Percentiles rank a stretch among this genome's conserved stretches.
Evolutionary conservation across 2,113 vertebrate genomes (phyloP).

Genomic region (Ia io): DNA sequence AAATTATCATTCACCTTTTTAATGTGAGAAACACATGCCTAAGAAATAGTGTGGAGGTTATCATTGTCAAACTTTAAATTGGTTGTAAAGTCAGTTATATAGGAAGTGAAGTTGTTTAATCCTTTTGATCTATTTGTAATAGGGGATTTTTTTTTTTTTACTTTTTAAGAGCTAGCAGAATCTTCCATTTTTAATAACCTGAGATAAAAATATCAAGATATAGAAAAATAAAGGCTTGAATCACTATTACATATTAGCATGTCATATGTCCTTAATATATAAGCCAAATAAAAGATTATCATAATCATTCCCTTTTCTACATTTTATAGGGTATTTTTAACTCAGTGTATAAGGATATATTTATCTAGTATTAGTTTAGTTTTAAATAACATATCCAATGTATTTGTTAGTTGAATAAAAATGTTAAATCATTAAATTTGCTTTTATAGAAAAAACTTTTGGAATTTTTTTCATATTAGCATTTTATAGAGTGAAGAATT

Average conservation of each 20-base stretch:
- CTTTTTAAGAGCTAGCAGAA: background rate
- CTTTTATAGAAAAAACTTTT: background rate
- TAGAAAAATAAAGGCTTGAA: background rate
- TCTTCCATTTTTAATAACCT: background rate
- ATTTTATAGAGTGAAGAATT: background rate
- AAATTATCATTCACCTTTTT: background rate
- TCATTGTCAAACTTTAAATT: background rate
- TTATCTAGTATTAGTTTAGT: background rate
- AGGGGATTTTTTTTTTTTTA: background rate
- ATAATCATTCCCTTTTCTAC: background rate
- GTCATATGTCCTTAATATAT: background rate
- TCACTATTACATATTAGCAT: background rate
- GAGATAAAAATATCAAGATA: background rate
- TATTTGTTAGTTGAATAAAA: background rate
- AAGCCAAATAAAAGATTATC: background rate
- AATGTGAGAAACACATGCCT: background rate
- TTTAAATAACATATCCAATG: background rate
- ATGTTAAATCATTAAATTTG: background rate
- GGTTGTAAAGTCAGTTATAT: background rate
- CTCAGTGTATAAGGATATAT: background rate
- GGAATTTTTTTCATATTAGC: background rate
- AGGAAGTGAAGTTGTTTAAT: background rate
- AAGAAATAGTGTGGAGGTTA: background rate
- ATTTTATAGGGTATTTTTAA: background rate
- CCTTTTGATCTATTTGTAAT: background rate